phyloP scores from a whole-genome alignment of 2,888 invertebrate genomes.

The Philaethria dido region DNA sequence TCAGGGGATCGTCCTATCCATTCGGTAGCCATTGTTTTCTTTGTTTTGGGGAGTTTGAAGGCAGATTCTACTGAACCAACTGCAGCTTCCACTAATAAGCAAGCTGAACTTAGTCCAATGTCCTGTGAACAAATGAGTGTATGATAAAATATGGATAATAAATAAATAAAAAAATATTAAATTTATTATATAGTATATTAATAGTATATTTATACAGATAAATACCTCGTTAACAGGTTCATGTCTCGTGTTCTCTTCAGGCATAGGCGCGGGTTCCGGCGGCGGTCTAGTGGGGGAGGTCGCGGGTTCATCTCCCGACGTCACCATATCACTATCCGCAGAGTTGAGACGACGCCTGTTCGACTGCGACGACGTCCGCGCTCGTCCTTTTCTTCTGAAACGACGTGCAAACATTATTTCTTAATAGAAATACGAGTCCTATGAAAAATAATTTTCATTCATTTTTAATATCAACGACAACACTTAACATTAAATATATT shows the following conservation, averaged over 20 bases:
- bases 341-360: slow-evolving; percentile 88
- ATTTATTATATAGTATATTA: no score
- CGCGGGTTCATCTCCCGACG: slow-evolving; percentile 89
- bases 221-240: slow-evolving; percentile 49
- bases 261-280: slow-evolving; percentile 20
- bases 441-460: no score
- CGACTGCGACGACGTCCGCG: slow-evolving; percentile 85
- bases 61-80: slow-evolving; percentile 92
- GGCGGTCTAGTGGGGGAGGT: slow-evolving; percentile 72
- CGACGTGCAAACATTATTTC: not conserved
- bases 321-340: slow-evolving; percentile 89
- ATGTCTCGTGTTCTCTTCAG: slow-evolving; percentile 34
- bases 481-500: no score
- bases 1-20: slow-evolving; percentile 92
- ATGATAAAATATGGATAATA: not conserved
- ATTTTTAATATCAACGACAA: no score
- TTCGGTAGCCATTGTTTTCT: slow-evolving; percentile 94
- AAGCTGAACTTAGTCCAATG: slow-evolving; percentile 88
- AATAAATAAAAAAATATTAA: not conserved
- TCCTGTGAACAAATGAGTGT: slow-evolving; percentile 59
- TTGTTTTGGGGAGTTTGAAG: slow-evolving; percentile 96
- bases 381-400: slow-evolving; percentile 86
- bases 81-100: slow-evolving; percentile 91
- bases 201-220: no score
- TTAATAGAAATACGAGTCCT: not conserved